phyloP scores from a whole-genome alignment of 2,113 vertebrate species.

The Macquaria ambigua region DNA sequence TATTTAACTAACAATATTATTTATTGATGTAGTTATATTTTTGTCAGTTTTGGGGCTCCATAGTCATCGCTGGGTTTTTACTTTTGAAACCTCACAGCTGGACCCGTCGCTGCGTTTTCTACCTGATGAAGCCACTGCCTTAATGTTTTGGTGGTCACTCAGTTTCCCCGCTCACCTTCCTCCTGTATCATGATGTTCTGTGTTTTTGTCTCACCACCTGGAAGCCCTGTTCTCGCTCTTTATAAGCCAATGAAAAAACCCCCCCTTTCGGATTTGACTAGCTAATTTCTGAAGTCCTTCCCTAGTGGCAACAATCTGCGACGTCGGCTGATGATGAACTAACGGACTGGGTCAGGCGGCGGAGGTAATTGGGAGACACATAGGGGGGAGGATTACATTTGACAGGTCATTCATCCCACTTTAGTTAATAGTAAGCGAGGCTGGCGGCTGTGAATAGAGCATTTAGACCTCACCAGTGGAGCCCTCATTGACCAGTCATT shows the following conservation, averaged over 20 bases:
- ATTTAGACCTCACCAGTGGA: constrained; percentile 87
- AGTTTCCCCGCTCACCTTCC: neutral
- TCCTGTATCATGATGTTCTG: constrained; percentile 3
- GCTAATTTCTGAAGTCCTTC: constrained; percentile 61
- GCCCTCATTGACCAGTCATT: constrained; percentile 84
- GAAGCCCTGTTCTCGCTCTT: constrained; percentile 39
- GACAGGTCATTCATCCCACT: constrained; percentile 98
- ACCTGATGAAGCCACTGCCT: neutral
- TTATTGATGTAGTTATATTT: neutral
- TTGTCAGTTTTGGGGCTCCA: neutral
- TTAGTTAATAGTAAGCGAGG: constrained; percentile 90
- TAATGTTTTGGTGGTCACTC: neutral
- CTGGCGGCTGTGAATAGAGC: constrained; percentile 87
- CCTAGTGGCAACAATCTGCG: constrained; percentile 51
- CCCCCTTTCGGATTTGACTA: constrained; percentile 64
- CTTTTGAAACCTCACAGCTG: neutral
- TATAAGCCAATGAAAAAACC: constrained; percentile 27
- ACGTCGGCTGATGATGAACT: constrained; percentile 58
- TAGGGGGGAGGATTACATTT: constrained; percentile 89
- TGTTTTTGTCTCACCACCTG: constrained; percentile 41
- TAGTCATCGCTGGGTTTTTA: neutral
- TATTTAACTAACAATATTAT: neutral
- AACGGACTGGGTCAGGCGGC: constrained; percentile 79
- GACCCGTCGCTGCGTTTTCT: neutral
- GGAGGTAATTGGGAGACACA: constrained; percentile 93